Evolutionary conservation across 2,888 invertebrate species (phyloP).

Genomic region (Dryobotodes eremita): DNA sequence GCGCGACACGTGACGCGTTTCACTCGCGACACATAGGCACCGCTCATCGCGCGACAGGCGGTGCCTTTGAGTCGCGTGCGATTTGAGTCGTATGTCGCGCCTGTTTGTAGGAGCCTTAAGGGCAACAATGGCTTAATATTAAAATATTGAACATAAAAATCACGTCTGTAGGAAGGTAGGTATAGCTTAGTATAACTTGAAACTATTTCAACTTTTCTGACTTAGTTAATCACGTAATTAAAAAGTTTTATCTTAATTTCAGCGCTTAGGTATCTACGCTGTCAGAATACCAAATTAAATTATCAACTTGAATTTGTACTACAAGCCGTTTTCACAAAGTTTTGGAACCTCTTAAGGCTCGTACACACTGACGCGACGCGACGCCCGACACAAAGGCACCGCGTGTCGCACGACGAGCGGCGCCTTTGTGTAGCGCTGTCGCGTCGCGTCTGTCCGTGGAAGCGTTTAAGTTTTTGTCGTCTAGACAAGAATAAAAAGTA

Average conservation of each 20-base stretch:
- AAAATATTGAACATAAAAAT: neutral
- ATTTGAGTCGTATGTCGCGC: too few species aligned
- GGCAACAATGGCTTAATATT: neutral
- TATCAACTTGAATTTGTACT: neutral
- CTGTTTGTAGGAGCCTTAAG: neutral
- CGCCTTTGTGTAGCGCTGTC: too few species aligned
- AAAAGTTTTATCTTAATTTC: conserved; percentile 31
- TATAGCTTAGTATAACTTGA: neutral
- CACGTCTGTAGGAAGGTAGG: neutral
- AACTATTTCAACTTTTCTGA: conserved; percentile 24
- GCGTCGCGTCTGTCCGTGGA: too few species aligned
- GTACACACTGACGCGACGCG: too few species aligned
- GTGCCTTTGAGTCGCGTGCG: too few species aligned
- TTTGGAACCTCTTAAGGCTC: conserved; percentile 8
- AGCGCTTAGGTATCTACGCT: conserved; percentile 19
- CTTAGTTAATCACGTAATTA: conserved; percentile 15
- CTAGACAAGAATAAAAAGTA: neutral
- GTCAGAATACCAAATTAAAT: conserved; percentile 35
- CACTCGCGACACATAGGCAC: too few species aligned
- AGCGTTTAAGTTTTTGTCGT: neutral
- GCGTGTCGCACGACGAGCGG: too few species aligned
- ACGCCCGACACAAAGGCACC: too few species aligned
- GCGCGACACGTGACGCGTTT: too few species aligned
- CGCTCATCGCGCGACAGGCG: too few species aligned
- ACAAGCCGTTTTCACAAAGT: conserved; percentile 19